Evolutionary conservation across 2,113 vertebrate species (phyloP).

Genomic region (Fregata magnificens): DNA sequence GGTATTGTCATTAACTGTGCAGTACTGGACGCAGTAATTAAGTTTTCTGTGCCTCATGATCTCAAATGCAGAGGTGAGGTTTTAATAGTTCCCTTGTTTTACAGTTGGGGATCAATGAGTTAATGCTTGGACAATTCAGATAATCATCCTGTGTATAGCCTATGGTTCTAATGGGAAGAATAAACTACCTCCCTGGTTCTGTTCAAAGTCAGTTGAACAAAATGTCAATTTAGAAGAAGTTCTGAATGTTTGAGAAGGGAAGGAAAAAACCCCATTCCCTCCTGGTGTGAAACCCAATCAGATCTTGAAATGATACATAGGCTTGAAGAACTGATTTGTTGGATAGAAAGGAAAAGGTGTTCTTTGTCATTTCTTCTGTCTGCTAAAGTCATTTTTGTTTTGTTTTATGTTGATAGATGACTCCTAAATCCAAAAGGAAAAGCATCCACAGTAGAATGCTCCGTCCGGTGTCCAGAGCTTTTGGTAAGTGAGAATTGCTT

Average conservation of each 20-base stretch:
- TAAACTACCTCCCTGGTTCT: background rate
- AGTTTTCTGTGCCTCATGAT: background rate
- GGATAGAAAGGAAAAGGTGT: background rate
- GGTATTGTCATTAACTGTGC: background rate
- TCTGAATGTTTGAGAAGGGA: background rate
- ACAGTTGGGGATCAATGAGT: background rate
- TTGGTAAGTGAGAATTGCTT: conserved; percentile 79
- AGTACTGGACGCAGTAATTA: background rate
- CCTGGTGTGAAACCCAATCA: background rate
- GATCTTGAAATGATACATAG: background rate
- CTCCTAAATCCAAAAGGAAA: conserved; percentile 96
- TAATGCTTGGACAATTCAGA: background rate
- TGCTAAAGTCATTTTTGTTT: background rate
- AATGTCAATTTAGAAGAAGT: background rate
- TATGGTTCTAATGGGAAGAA: background rate
- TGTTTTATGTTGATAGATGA: conserved; percentile 84
- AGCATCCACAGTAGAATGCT: conserved; percentile 98
- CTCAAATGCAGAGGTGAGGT: background rate
- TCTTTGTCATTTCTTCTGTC: background rate
- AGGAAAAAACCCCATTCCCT: background rate
- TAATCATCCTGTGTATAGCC: background rate
- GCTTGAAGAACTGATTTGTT: background rate
- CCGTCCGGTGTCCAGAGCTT: conserved; percentile 93
- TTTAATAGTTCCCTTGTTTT: background rate
- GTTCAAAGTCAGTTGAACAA: background rate